Conservation (phyloP, 1,140 invertebrate genomes). For the Zaprionus tsacasi region DNA sequence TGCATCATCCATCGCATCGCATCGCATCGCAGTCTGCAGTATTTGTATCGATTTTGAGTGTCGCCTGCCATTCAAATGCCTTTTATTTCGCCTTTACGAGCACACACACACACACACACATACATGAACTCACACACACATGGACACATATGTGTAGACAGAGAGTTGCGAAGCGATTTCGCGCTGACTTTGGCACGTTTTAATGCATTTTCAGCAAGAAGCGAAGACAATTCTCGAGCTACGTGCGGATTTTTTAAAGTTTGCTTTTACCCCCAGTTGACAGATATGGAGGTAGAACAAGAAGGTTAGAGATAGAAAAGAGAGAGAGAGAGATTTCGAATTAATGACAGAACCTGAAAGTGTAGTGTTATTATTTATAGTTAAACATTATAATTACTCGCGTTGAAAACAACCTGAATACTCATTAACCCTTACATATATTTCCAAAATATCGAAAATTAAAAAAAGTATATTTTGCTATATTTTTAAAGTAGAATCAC, state of each 20-base stretch:
- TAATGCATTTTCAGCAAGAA: conserved; percentile 56
- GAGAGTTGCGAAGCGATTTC: conserved; percentile 7
- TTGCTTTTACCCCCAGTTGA: not conserved
- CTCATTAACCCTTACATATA: too few relatives aligned
- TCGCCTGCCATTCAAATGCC: conserved; percentile 80
- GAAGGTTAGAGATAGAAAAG: not conserved
- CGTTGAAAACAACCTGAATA: too few relatives aligned
- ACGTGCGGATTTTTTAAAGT: not conserved
- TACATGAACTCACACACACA: not conserved
- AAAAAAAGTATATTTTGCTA: too few relatives aligned
- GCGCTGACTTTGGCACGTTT: conserved; percentile 67
- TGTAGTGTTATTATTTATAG: not conserved
- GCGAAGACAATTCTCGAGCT: conserved; percentile 15
- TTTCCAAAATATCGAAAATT: too few relatives aligned
- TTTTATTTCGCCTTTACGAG: conserved; percentile 79
- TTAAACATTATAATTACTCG: not conserved
- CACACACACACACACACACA: not conserved
- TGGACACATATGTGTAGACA: not conserved
- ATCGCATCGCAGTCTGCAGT: conserved; percentile 3
- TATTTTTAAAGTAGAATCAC: too few relatives aligned
- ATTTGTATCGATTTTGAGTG: conserved; percentile 79
- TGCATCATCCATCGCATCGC: not conserved
- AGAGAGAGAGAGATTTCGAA: not conserved
- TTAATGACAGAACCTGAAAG: not conserved
- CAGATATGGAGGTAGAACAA: not conserved